Evolutionary conservation across 1,140 invertebrate species (phyloP), one percentile per base, ranked within the genome.

Genomic region (Drosophila lini): DNA sequence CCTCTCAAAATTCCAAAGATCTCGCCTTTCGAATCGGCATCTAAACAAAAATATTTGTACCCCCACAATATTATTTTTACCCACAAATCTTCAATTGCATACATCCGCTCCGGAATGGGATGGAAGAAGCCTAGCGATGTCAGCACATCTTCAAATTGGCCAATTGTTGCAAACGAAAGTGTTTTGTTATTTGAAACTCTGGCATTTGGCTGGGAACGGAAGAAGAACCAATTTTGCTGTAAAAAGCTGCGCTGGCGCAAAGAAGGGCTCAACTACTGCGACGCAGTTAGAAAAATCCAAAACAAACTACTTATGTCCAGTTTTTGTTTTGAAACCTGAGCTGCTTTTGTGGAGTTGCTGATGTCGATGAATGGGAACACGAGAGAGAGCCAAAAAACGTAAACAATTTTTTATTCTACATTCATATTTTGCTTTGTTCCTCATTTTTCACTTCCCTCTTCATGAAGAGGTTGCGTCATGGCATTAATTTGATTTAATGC

Each of bases 311-410:
- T 81, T 78, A 67, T 47, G 48, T 73, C 62, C 69, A 75, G 58
- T 86, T 78, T 76, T 68, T 81, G 74, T 81, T 78, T 86, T 85
- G 81, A 85, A 86, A 85, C 81, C 78, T 70, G 71, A 74, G 63
- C 42, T n/a, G 44, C n/a, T 36, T 38, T 28, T 34, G 38, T 71
- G 60, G 41, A 79, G 44, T 48, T 48, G 28, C 64, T 32, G 48
- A 7, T n/a, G 28, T 16, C 42, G 22, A 70, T 61, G 69, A 68
- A 73, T 78, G 82, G 60, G 25, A 16, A 56, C 40, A 50, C 42
- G 28, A n/a, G 13, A 53, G 42, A 58, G 38, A 32, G 16, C 31
- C 32, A 15, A 44, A 74, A 75, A 75, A 86, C 75, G 83, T 82
- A 85, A 85, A 82, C 82, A 85, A 76, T 44, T 80, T 74, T 67